phyloP scores from a whole-genome alignment of 2,113 vertebrate species.

The Lynx canadensis region DNA sequence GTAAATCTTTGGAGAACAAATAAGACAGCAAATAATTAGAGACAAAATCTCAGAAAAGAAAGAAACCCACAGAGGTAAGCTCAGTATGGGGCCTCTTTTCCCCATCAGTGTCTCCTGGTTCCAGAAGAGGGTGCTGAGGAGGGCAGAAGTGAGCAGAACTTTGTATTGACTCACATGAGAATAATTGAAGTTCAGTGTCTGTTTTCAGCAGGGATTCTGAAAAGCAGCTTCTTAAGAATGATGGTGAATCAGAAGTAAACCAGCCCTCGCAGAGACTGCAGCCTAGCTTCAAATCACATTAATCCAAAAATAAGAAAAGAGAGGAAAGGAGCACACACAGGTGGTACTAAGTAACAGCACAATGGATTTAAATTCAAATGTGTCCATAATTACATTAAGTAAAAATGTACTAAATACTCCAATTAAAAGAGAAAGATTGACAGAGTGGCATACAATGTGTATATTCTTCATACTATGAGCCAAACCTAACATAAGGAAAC shows the following conservation, averaged over 20 bases:
- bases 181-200: not conserved
- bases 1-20: not conserved
- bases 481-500: not conserved
- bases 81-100: not conserved
- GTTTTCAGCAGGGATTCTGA: not conserved
- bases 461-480: not conserved
- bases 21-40: not conserved
- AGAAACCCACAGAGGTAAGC: not conserved
- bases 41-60: not conserved
- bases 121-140: not conserved
- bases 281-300: not conserved
- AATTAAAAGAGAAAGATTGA: not conserved
- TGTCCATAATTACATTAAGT: not conserved
- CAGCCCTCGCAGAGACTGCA: not conserved
- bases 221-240: not conserved
- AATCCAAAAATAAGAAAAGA: not conserved
- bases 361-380: not conserved
- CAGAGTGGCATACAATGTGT: not conserved
- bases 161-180: not conserved
- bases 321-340: not conserved
- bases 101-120: not conserved
- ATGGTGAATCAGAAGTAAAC: not conserved
- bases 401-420: not conserved
- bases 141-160: not conserved
- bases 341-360: not conserved